Evolutionary conservation across 2,888 invertebrate species (phyloP).

Genomic region (Yponomeuta cagnagella): DNA sequence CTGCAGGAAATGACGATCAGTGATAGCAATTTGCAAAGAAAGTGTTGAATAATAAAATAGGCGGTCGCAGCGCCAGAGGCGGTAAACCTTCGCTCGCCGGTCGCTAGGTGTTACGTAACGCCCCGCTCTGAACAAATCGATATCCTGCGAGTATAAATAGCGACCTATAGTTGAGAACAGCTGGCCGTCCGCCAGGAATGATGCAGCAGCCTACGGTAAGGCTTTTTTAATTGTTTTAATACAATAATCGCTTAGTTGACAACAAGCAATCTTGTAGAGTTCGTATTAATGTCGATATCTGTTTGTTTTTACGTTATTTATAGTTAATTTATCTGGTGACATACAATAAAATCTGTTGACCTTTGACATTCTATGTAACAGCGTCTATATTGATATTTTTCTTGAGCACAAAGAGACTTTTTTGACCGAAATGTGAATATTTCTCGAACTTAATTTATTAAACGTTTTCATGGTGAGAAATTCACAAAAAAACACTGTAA

Average conservation of each 20-base stretch:
- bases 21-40: neutral
- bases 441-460: no score
- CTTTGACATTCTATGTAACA: neutral
- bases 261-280: no score
- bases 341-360: neutral
- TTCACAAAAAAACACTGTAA: no score
- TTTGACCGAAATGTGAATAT: no score
- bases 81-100: constrained; percentile 43
- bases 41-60: neutral
- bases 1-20: neutral
- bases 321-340: neutral
- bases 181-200: constrained; percentile 56
- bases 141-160: constrained; percentile 66
- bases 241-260: neutral
- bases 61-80: constrained; percentile 35
- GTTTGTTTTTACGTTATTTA: neutral
- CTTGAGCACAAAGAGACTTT: neutral
- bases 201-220: constrained; percentile 70
- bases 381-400: neutral
- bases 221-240: constrained; percentile 19
- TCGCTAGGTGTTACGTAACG: constrained; percentile 61
- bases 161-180: constrained; percentile 61
- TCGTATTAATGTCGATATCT: neutral
- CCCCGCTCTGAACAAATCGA: constrained; percentile 64
- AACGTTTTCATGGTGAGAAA: no score